phyloP scores from a whole-genome alignment of 2,113 vertebrate species.

The Pelecanus crispus region DNA sequence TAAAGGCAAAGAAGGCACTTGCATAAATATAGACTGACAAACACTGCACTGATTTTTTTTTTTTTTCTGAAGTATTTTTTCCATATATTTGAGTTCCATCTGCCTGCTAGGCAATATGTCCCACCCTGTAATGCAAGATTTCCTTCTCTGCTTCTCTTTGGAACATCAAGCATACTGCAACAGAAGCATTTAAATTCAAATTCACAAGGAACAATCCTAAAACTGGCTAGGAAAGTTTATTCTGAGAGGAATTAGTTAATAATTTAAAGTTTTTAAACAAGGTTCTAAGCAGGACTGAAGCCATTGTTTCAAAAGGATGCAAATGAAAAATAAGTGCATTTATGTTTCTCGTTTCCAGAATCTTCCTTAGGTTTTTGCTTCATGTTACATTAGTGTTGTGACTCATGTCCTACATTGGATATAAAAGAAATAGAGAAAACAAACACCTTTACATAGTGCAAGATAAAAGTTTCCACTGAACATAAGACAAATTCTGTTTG shows the following conservation, averaged over 20 bases:
- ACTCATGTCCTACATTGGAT: not conserved
- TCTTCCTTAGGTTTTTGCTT: not conserved
- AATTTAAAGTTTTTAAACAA: not conserved
- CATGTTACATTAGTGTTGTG: not conserved
- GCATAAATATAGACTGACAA: not conserved
- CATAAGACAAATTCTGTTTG: not conserved
- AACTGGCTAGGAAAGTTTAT: not conserved
- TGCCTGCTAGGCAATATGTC: not conserved
- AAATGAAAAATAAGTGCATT: not conserved
- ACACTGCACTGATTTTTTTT: not conserved
- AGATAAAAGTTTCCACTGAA: not conserved
- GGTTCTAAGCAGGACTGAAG: not conserved
- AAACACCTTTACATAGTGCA: not conserved
- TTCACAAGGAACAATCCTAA: not conserved
- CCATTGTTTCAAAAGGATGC: not conserved
- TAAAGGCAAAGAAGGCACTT: not conserved
- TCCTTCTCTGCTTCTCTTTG: not conserved
- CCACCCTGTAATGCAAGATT: not conserved
- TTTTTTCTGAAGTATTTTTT: not conserved
- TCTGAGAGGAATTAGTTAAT: not conserved
- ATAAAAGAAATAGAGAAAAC: not conserved
- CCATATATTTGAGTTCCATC: not conserved
- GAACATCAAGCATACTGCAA: not conserved
- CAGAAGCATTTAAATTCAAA: not conserved
- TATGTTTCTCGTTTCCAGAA: not conserved